Conservation (phyloP, 1,140 invertebrate species). For the Mercenaria mercenaria region DNA sequence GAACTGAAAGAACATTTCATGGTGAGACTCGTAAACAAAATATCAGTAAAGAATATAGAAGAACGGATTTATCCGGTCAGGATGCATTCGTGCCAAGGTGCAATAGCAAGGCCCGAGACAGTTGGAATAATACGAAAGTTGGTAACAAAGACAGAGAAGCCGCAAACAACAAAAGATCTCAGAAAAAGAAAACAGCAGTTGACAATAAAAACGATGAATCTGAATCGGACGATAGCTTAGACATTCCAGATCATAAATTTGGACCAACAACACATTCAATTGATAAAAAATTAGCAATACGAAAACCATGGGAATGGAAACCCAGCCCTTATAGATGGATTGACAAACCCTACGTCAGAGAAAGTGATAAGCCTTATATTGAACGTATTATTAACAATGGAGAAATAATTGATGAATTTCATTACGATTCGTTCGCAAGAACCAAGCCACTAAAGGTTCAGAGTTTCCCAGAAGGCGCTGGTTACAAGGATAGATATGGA, state of each 20-base stretch:
- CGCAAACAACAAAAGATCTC: not conserved
- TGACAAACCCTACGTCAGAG: slow-evolving; percentile 54
- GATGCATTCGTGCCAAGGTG: not conserved
- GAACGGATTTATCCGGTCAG: not conserved
- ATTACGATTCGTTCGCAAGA: slow-evolving; percentile 61
- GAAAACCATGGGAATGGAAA: slow-evolving; percentile 64
- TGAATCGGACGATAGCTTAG: slow-evolving; percentile 50
- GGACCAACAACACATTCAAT: slow-evolving; percentile 55
- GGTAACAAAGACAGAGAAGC: slow-evolving; percentile 1
- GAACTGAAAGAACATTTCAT: slow-evolving; percentile 47
- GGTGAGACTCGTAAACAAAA: not conserved
- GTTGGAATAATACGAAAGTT: slow-evolving; percentile 37
- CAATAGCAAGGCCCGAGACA: slow-evolving; percentile 1
- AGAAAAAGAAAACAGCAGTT: slow-evolving; percentile 1
- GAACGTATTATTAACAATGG: slow-evolving; percentile 57
- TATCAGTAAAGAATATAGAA: slow-evolving; percentile 8
- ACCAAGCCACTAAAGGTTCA: slow-evolving; percentile 57
- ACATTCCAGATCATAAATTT: slow-evolving; percentile 59
- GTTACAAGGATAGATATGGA: slow-evolving; percentile 61
- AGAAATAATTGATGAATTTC: slow-evolving; percentile 61
- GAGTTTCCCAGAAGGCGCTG: slow-evolving; percentile 46
- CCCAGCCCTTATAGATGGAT: slow-evolving; percentile 64
- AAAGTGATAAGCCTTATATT: slow-evolving; percentile 67
- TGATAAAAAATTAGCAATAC: slow-evolving; percentile 59
- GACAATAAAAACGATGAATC: not conserved